Evolutionary conservation across 2,113 vertebrate species (phyloP).

Genomic region (Bos taurus): DNA sequence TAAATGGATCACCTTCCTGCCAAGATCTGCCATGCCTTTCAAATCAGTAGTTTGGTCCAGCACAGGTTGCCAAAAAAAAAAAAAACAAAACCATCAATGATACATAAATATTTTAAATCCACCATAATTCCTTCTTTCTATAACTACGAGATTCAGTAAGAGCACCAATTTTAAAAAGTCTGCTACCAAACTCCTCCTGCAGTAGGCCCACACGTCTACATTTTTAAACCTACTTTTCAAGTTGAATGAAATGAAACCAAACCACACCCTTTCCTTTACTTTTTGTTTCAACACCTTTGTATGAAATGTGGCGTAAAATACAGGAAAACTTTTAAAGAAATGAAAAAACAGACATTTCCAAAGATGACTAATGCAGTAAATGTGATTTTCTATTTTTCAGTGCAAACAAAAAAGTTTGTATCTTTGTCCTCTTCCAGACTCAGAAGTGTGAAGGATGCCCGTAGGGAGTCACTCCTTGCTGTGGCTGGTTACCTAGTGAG

Average conservation of each 20-base stretch:
- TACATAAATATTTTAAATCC: conserved; percentile 61
- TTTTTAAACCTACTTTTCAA: conserved; percentile 43
- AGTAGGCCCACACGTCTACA: conserved; percentile 49
- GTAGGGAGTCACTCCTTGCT: conserved; percentile 76
- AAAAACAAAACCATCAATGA: conserved; percentile 32
- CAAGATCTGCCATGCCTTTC: conserved; percentile 60
- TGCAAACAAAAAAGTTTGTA: conserved; percentile 56
- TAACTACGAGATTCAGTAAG: conserved; percentile 67
- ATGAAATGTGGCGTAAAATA: conserved; percentile 66
- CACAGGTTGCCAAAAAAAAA: conserved; percentile 9
- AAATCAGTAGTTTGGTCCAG: conserved; percentile 79
- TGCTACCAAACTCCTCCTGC: conserved; percentile 52
- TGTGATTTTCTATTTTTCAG: conserved; percentile 67
- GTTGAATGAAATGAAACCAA: conserved; percentile 37
- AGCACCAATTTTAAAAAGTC: conserved; percentile 77
- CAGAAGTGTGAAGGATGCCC: conserved; percentile 78
- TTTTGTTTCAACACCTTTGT: conserved; percentile 57
- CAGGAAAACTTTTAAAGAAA: conserved; percentile 17
- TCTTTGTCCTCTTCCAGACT: conserved; percentile 25
- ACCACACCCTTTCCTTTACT: background rate
- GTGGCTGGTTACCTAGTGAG: conserved; percentile 79
- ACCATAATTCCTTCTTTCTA: conserved; percentile 62
- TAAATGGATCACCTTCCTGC: conserved; percentile 29
- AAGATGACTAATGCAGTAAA: conserved; percentile 59
- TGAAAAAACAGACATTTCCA: conserved; percentile 29